These are phyloP conservation scores for Aplochiton taeniatus DNA, from an alignment of 2,797 vertebrate genomes.

Conservation along the genomic window DNA sequence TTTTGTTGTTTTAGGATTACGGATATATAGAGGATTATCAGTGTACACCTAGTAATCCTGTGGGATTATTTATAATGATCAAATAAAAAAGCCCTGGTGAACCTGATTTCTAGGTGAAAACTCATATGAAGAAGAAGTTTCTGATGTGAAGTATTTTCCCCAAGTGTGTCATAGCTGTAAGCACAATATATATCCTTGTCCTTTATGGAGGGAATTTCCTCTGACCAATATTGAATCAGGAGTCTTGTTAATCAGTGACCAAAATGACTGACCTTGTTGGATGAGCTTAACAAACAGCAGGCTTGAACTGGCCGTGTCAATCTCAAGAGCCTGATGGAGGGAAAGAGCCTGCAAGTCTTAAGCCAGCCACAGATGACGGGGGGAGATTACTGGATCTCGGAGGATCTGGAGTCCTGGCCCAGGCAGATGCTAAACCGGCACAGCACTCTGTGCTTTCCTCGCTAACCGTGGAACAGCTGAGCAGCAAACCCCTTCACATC, in stretches of 20 bases:
- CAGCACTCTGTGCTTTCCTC: not conserved
- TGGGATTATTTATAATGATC: slow-evolving; percentile 49
- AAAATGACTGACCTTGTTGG: too few relatives aligned
- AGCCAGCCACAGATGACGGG: not conserved
- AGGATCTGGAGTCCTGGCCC: not conserved
- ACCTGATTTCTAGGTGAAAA: slow-evolving; percentile 26
- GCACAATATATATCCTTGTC: too few relatives aligned
- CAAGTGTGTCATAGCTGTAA: too few relatives aligned
- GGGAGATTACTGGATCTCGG: not conserved
- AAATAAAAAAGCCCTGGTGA: slow-evolving; percentile 12
- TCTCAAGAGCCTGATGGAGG: not conserved
- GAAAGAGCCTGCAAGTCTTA: not conserved
- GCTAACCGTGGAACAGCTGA: not conserved
- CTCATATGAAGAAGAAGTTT: too few relatives aligned
- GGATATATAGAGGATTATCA: slow-evolving; percentile 30
- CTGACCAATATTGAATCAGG: too few relatives aligned
- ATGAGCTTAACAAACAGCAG: too few relatives aligned
- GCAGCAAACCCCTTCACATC: slow-evolving; percentile 25
- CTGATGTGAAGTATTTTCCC: too few relatives aligned
- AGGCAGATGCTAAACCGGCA: not conserved
- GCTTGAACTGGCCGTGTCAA: too few relatives aligned
- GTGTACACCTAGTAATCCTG: slow-evolving; percentile 46
- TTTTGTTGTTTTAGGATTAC: not conserved
- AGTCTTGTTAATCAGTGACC: too few relatives aligned
- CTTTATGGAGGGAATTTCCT: too few relatives aligned